Percentiles rank a stretch among this genome's conserved stretches.
Conservation (phyloP, 1,140 invertebrate species). For the Tetramorium alpestre region DNA sequence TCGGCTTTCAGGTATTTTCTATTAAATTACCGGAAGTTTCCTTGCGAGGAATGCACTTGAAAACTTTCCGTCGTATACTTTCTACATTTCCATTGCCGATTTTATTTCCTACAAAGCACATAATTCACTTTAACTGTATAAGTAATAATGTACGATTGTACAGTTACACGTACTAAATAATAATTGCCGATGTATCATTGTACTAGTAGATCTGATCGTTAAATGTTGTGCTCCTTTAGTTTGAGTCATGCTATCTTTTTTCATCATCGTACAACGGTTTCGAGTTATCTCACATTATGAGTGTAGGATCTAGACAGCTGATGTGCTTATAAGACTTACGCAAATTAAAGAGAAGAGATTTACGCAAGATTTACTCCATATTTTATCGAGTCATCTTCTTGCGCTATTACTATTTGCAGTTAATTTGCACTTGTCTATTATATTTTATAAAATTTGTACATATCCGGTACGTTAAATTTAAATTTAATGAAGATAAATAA, state of each 20-base stretch:
- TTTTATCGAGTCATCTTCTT: background rate
- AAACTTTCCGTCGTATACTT: background rate
- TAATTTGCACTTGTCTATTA: background rate
- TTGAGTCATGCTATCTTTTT: background rate
- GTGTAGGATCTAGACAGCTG: background rate
- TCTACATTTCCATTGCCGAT: background rate
- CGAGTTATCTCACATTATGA: slow-evolving; percentile 17
- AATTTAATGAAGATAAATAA: background rate
- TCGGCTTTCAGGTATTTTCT: slow-evolving; percentile 42
- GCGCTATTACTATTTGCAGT: background rate
- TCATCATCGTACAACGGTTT: slow-evolving; percentile 9
- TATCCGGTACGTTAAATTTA: background rate
- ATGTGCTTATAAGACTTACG: background rate
- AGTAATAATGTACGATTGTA: background rate
- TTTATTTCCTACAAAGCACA: background rate
- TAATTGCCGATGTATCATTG: background rate
- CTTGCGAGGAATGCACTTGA: background rate
- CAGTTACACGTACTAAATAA: slow-evolving; percentile 25
- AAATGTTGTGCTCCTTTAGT: background rate
- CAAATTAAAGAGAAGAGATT: slow-evolving; percentile 16
- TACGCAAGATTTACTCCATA: background rate
- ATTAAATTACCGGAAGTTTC: slow-evolving; percentile 34
- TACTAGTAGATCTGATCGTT: slow-evolving; percentile 4
- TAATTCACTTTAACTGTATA: background rate
- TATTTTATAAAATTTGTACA: background rate